A percentile compares a stretch with the other conserved stretches of the same genome.
Conservation (phyloP, 2,888 invertebrate genomes). For the Metopia argyrocephala region DNA sequence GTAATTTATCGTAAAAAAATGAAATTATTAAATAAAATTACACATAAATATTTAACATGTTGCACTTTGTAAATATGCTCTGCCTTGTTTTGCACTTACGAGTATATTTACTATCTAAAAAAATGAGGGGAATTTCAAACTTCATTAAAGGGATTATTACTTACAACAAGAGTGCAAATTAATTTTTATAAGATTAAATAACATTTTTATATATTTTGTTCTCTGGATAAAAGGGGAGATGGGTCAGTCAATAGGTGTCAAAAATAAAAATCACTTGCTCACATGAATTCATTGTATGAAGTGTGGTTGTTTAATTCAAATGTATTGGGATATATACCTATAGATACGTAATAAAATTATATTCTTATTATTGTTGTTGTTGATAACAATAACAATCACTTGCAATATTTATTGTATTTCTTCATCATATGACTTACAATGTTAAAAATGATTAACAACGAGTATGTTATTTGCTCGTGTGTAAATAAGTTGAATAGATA, state of each 20-base stretch:
- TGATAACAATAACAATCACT: slow-evolving; percentile 6
- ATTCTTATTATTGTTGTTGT: slow-evolving; percentile 20
- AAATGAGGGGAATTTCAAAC: not conserved
- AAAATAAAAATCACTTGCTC: slow-evolving; percentile 38
- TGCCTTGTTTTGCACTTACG: slow-evolving; percentile 7
- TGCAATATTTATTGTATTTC: not conserved
- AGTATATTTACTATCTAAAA: slow-evolving; percentile 27
- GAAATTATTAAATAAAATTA: slow-evolving; percentile 21
- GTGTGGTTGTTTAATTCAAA: slow-evolving; percentile 40
- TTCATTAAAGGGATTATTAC: slow-evolving; percentile 24
- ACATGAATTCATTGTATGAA: slow-evolving; percentile 17
- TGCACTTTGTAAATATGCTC: not conserved
- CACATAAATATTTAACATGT: slow-evolving; percentile 17
- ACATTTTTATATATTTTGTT: not conserved
- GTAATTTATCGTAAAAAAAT: slow-evolving; percentile 45
- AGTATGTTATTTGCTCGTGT: not conserved
- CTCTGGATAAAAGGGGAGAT: slow-evolving; percentile 19
- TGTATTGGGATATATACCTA: no score
- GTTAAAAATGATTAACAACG: slow-evolving; percentile 22
- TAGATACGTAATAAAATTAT: slow-evolving; percentile 22
- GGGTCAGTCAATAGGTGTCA: slow-evolving; percentile 35
- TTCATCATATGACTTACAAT: slow-evolving; percentile 39
- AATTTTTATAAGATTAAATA: slow-evolving; percentile 53
- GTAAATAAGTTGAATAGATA: not conserved
- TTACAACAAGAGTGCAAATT: slow-evolving; percentile 56